These are phyloP conservation scores for Sussaba pulchella DNA, from an alignment of 2,888 invertebrate genomes.

Conservation along the genomic window DNA sequence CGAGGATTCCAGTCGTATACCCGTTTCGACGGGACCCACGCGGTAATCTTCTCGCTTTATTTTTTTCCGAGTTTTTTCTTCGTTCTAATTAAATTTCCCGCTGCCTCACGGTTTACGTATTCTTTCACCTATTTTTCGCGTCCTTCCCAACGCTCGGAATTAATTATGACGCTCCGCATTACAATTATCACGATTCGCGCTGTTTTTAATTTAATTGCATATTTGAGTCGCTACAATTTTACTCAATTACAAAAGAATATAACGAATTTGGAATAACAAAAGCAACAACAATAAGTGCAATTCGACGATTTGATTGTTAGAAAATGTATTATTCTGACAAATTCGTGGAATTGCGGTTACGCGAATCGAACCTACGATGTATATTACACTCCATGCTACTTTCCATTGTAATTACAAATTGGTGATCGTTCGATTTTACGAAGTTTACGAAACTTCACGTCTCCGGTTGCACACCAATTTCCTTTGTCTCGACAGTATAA, in stretches of 20 bases:
- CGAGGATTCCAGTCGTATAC: conserved; percentile 27
- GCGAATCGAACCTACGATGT: no score
- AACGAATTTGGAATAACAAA: no score
- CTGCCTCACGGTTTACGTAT: conserved; percentile 38
- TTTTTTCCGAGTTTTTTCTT: conserved; percentile 42
- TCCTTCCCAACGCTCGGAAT: background rate
- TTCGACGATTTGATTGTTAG: no score
- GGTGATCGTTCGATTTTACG: no score
- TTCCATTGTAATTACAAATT: no score
- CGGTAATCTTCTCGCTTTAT: conserved; percentile 56
- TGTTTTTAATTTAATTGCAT: conserved; percentile 18
- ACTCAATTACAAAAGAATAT: no score
- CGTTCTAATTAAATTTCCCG: conserved; percentile 59
- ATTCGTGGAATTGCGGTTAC: no score
- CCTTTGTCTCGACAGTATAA: conserved; percentile 18
- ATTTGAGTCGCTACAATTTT: background rate
- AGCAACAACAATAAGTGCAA: no score
- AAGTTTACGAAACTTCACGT: no score
- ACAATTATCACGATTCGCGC: conserved; percentile 37
- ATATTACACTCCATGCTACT: no score
- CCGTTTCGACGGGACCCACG: conserved; percentile 52
- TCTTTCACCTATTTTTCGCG: conserved; percentile 31
- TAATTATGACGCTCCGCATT: conserved; percentile 11
- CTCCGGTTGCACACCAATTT: background rate
- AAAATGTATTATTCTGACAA: no score